Conservation (phyloP, 2,888 invertebrate species). For the Flexamia atlantica region DNA sequence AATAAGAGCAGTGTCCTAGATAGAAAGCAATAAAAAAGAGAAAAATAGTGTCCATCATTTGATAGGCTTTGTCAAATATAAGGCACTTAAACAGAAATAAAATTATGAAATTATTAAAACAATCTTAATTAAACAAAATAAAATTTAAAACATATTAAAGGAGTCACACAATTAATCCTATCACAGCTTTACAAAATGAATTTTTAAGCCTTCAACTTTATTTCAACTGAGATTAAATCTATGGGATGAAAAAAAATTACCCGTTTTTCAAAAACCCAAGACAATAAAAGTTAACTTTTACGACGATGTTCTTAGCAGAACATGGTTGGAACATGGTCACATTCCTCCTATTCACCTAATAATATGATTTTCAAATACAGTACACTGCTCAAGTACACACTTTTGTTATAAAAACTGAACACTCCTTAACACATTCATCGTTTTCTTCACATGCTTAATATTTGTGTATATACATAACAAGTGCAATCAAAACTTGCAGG, state of each 20-base stretch:
- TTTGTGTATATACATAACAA: slow-evolving; percentile 2
- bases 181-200: too few relatives aligned
- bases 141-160: too few relatives aligned
- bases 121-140: neutral
- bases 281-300: too few relatives aligned
- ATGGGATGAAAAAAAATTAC: too few relatives aligned
- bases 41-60: neutral
- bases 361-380: neutral
- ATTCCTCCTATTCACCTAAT: neutral
- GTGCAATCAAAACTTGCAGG: neutral
- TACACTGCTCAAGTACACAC: neutral
- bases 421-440: neutral
- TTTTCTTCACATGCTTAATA: neutral
- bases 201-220: too few relatives aligned
- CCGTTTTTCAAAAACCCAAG: too few relatives aligned
- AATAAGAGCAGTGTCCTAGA: neutral
- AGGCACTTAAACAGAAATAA: slow-evolving; percentile 1
- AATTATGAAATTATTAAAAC: neutral
- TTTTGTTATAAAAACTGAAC: neutral
- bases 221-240: too few relatives aligned
- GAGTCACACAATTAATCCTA: too few relatives aligned
- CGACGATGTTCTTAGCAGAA: too few relatives aligned
- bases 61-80: neutral
- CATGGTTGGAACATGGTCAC: too few relatives aligned
- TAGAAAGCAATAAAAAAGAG: neutral